phyloP scores from a whole-genome alignment of 2,113 vertebrate genomes.

The Gallinago paraguaiae region DNA sequence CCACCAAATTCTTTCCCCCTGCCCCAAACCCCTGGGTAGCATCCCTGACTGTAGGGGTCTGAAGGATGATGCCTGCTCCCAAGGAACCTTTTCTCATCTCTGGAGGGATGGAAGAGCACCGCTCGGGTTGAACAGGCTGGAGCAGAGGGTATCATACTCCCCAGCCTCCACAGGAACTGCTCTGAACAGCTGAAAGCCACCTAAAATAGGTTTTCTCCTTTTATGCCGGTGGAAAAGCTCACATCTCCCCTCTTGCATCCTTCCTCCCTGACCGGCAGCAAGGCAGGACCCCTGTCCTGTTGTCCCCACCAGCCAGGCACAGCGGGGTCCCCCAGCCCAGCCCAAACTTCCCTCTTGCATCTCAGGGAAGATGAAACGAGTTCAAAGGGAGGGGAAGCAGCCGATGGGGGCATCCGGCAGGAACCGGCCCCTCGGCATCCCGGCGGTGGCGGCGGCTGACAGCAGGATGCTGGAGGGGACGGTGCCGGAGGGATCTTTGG shows the following conservation, averaged over 20 bases:
- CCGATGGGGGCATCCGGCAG: not conserved
- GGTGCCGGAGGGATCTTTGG: not conserved
- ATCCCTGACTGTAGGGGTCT: not conserved
- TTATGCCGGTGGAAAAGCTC: not conserved
- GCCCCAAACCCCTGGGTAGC: not conserved
- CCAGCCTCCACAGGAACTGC: not conserved
- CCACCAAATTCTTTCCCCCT: not conserved
- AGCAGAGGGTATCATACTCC: not conserved
- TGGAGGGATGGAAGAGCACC: not conserved
- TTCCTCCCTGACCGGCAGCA: not conserved
- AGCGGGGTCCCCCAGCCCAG: not conserved
- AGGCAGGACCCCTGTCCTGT: not conserved
- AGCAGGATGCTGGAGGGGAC: constrained; percentile 6
- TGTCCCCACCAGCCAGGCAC: accelerated
- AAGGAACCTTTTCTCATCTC: accelerated
- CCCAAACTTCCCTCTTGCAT: not conserved
- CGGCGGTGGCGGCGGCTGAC: accelerated
- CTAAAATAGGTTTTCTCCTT: constrained; percentile 12
- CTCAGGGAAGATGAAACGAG: not conserved
- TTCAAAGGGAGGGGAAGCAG: constrained; percentile 57
- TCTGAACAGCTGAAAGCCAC: not conserved
- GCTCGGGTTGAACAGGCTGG: not conserved
- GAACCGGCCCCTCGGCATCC: not conserved
- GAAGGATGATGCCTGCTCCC: accelerated
- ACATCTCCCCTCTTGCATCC: constrained; percentile 3